Conservation (phyloP, 2,113 vertebrate species). For the Anolis carolinensis region DNA sequence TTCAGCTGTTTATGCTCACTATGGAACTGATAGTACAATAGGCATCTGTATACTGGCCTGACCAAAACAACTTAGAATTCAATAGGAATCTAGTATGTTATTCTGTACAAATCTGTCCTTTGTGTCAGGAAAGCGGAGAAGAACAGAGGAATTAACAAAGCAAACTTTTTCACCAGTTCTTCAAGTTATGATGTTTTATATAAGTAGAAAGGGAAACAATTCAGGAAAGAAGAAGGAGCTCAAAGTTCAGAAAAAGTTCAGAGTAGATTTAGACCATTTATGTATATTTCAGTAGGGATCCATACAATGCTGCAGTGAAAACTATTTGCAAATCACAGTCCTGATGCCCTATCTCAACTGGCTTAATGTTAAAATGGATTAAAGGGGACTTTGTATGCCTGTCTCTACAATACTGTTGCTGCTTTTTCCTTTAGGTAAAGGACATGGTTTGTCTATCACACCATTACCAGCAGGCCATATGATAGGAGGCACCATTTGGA, state of each 20-base stretch:
- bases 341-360: constrained; percentile 1
- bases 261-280: background rate
- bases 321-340: background rate
- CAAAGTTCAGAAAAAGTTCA: background rate
- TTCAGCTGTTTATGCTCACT: background rate
- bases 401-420: constrained; percentile 38
- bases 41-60: background rate
- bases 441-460: constrained; percentile 96
- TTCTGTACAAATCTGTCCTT: background rate
- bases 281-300: background rate
- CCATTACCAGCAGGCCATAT: constrained; percentile 97
- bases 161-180: background rate
- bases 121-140: background rate
- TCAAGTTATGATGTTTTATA: background rate
- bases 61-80: background rate
- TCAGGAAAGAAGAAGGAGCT: background rate
- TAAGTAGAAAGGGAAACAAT: background rate
- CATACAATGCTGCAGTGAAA: background rate
- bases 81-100: background rate
- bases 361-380: constrained; percentile 4
- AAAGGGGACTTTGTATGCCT: background rate
- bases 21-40: background rate
- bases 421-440: constrained; percentile 84
- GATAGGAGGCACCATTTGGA: constrained; percentile 99
- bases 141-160: background rate